Percentiles rank a stretch among this genome's conserved stretches.
These are phyloP conservation scores for Caenorhabditis panamensis DNA, from an alignment of 2,888 invertebrate genomes.

Conservation along the genomic window DNA sequence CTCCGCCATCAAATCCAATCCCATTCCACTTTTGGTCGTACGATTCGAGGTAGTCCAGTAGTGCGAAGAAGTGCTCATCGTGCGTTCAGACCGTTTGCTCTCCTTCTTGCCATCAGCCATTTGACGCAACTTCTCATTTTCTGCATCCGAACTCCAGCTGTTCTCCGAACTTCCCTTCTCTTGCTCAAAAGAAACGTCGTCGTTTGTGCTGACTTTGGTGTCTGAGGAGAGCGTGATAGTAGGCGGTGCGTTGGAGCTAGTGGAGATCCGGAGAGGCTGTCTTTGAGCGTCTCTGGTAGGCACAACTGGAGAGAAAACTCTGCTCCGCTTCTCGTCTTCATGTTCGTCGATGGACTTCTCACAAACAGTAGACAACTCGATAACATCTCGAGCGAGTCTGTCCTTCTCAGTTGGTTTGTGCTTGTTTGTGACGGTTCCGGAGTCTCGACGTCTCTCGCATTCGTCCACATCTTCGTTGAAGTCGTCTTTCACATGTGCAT, in stretches of 20 bases:
- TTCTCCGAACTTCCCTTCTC: background rate
- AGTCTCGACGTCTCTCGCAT: slow-evolving; percentile 27
- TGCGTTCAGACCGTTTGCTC: background rate
- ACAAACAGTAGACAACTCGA: slow-evolving; percentile 25
- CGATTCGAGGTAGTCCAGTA: slow-evolving; percentile 5
- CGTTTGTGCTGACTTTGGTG: slow-evolving; percentile 24
- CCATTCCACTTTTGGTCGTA: slow-evolving; percentile 35
- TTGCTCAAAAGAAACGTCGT: slow-evolving; percentile 7
- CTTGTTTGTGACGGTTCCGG: slow-evolving; percentile 18
- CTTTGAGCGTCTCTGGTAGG: slow-evolving; percentile 36
- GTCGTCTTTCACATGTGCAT: slow-evolving; percentile 46
- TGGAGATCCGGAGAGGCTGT: slow-evolving; percentile 32
- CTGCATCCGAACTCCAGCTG: background rate
- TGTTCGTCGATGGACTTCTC: slow-evolving; percentile 24
- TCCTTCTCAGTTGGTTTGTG: background rate
- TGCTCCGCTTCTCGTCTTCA: slow-evolving; percentile 39
- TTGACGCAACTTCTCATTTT: slow-evolving; percentile 14
- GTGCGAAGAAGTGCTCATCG: slow-evolving; percentile 6
- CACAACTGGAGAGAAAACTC: slow-evolving; percentile 36
- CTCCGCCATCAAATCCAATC: slow-evolving; percentile 54
- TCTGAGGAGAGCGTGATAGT: slow-evolving; percentile 57
- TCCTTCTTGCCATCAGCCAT: slow-evolving; percentile 26
- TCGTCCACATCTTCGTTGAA: slow-evolving; percentile 43
- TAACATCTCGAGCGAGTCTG: slow-evolving; percentile 4
- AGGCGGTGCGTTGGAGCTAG: slow-evolving; percentile 6